phyloP scores from a whole-genome alignment of 2,113 vertebrate species.

The Rhinopomastus cyanomelas region DNA sequence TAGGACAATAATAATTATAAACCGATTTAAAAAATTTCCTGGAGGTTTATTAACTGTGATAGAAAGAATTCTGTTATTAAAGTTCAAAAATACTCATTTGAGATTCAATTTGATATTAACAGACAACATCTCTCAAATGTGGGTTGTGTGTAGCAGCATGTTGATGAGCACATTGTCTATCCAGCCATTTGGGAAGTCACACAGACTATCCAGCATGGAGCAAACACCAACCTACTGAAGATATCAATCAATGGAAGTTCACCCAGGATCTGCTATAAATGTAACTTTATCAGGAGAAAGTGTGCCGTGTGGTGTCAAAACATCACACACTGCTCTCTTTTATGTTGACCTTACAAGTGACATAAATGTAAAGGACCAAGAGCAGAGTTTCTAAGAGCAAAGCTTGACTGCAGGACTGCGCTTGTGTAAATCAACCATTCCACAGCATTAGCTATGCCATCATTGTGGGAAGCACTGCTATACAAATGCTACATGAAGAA shows the following conservation, averaged over 20 bases:
- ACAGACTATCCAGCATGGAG: neutral
- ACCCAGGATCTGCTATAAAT: neutral
- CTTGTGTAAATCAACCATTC: neutral
- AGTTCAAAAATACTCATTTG: neutral
- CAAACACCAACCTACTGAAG: neutral
- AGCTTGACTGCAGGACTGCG: neutral
- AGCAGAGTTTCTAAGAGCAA: neutral
- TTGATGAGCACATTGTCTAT: neutral
- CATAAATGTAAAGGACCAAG: neutral
- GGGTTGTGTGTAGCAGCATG: neutral
- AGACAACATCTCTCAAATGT: neutral
- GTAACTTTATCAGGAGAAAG: neutral
- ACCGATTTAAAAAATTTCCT: neutral
- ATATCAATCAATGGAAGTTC: neutral
- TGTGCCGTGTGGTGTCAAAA: neutral
- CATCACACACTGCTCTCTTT: neutral
- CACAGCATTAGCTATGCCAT: neutral
- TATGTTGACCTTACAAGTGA: neutral
- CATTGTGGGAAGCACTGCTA: neutral
- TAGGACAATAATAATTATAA: too few relatives aligned
- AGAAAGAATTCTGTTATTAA: neutral
- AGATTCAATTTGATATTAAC: neutral
- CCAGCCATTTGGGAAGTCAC: neutral
- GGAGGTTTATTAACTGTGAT: neutral
- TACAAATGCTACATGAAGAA: neutral